phyloP scores from a whole-genome alignment of 2,797 vertebrate genomes.

The Scarus forsteni region DNA sequence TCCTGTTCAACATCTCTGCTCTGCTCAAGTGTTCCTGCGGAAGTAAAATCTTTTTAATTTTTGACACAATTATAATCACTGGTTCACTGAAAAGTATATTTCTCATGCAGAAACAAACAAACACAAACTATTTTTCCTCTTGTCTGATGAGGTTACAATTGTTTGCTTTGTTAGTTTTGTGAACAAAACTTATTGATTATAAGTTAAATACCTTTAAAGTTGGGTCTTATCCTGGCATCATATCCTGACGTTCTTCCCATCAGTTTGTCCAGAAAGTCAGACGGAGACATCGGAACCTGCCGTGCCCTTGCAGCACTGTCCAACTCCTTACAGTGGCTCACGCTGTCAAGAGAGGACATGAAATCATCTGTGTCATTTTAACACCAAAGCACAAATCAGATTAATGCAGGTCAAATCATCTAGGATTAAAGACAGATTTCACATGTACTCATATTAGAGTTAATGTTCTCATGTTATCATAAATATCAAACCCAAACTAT shows the following conservation, averaged over 20 bases:
- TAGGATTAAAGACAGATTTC: background rate
- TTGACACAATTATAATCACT: too few species aligned
- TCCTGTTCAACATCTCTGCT: too few species aligned
- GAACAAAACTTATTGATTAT: too few species aligned
- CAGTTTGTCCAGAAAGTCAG: conserved; percentile 93
- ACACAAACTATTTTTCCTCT: too few species aligned
- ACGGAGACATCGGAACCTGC: conserved; percentile 87
- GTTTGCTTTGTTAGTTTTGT: too few species aligned
- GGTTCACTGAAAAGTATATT: too few species aligned
- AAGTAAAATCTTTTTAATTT: too few species aligned
- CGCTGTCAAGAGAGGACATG: conserved; percentile 41
- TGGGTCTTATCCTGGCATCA: conserved; percentile 92
- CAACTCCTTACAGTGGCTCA: conserved; percentile 83
- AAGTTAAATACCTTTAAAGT: conserved; percentile 90
- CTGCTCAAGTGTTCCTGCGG: too few species aligned
- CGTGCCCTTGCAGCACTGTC: conserved; percentile 77
- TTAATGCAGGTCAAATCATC: background rate
- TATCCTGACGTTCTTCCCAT: conserved; percentile 94
- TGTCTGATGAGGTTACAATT: too few species aligned
- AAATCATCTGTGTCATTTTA: background rate
- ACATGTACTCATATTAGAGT: background rate
- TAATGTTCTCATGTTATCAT: too few species aligned
- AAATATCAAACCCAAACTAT: too few species aligned
- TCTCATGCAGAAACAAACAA: too few species aligned
- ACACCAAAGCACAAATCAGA: background rate